Evolutionary conservation across 2,113 vertebrate species (phyloP), one percentile per base, ranked within the genome.

Genomic region (Neofelis nebulosa): DNA sequence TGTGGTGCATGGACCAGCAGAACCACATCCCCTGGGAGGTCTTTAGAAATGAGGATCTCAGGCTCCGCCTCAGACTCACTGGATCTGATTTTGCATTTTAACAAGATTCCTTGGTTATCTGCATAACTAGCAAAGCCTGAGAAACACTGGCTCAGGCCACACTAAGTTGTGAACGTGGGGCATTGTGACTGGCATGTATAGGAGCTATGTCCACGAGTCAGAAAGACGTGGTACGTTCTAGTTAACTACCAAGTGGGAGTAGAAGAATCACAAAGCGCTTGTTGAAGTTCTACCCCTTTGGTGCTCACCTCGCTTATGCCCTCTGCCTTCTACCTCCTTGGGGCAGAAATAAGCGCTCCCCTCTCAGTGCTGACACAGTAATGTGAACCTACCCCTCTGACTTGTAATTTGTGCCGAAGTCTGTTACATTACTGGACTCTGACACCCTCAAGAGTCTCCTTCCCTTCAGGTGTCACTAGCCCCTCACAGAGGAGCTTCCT

Each of bases 121-220:
- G 11, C 31, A 16, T 11, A n/a, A 13, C 2, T 13, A 7, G 2
- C 1, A 18, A 52, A 21, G 68, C 4, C 38, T 5, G 11, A 68
- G 50, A 52, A 69, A 31, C 33, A 9, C 21, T 50, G 66, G 11
- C 25, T 86, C 29, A 41, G 45, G 38, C 36, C 38, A 79, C 1
- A 12, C 16, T 41, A 12, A 69, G 31, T 27, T 50, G 45, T 16
- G 36, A 71, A 25, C 5, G 3, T 84, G 61, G 57, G 31, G 52
- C 19, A 18, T 2, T 7, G 8, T 55, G 74, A 36, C 6, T 33
- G 55, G 55, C 13, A 4, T 23, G 1, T 15, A 29, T 4, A 71
- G 65, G 25, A 78, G 61, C 57, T 36, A 50, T 25, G 21, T 36
- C 73, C 48, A 25, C 1, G 52, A 45, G 50, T 63, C 5, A 0